phyloP scores from a whole-genome alignment of 2,113 vertebrate species.

The Myrmecophaga tridactyla region DNA sequence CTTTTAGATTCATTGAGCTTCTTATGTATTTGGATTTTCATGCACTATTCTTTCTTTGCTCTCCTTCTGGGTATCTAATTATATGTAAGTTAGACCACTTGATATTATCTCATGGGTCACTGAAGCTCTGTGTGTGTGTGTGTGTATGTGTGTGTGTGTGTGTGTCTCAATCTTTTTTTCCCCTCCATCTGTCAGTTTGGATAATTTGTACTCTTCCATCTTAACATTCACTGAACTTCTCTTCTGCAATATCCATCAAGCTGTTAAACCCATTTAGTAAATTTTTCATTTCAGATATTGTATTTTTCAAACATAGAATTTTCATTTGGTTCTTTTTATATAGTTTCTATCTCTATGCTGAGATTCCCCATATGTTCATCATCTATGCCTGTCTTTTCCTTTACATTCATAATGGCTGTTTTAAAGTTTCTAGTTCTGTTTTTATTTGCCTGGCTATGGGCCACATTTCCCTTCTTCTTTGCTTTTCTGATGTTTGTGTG shows the following conservation, averaged over 20 bases:
- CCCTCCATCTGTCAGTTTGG: background rate
- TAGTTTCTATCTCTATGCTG: too few relatives aligned
- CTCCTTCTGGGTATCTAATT: background rate
- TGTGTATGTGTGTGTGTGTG: background rate
- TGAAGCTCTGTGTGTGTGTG: background rate
- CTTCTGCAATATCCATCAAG: background rate
- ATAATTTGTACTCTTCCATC: background rate
- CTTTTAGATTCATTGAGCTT: background rate
- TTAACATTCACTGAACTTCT: background rate
- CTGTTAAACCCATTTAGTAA: background rate
- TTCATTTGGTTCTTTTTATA: too few relatives aligned
- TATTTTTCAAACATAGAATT: conserved; percentile 9
- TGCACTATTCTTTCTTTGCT: background rate
- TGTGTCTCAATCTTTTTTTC: background rate
- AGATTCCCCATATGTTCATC: background rate
- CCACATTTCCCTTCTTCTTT: too few relatives aligned
- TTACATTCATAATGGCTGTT: conserved; percentile 4
- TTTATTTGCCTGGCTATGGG: background rate
- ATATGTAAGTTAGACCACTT: background rate
- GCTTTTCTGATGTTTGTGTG: background rate
- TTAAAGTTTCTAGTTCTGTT: background rate
- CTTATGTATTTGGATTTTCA: background rate
- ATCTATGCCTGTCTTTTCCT: background rate
- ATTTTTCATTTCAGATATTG: conserved; percentile 5
- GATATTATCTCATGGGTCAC: background rate